Percentiles rank a stretch among this genome's conserved stretches.
phyloP scores from a whole-genome alignment of 37 sponge, comb jelly and placozoan genomes.

The Tethya wilhelma region DNA sequence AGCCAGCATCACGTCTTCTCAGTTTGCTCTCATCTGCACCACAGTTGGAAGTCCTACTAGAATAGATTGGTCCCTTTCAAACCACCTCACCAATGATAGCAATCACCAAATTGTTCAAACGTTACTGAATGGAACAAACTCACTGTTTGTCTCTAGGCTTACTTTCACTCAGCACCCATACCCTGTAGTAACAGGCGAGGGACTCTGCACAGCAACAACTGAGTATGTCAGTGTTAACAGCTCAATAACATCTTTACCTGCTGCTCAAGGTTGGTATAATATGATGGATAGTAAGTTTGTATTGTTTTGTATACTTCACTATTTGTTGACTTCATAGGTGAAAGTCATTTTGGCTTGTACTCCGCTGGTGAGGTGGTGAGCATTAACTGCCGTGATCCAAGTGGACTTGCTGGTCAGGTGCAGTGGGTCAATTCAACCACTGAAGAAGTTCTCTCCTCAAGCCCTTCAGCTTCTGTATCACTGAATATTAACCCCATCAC shows the following conservation, averaged over 20 bases:
- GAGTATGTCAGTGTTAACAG: conserved; percentile 13
- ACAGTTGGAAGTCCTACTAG: neutral
- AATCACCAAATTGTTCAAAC: conserved; percentile 7
- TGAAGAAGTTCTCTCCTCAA: neutral
- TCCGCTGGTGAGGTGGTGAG: neutral
- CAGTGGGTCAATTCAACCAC: conserved; percentile 7
- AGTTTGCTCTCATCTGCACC: conserved; percentile 9
- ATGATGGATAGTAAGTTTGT: neutral
- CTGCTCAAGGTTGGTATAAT: neutral
- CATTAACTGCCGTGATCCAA: conserved; percentile 4
- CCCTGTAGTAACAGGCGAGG: neutral
- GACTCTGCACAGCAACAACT: conserved; percentile 4
- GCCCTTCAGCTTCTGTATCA: neutral
- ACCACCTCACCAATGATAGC: neutral
- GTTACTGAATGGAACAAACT: neutral
- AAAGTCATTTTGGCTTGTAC: conserved; percentile 10
- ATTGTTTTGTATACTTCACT: neutral
- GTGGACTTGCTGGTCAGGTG: conserved; percentile 5
- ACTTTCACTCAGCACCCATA: neutral
- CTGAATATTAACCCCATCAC: neutral
- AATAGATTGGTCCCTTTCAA: neutral
- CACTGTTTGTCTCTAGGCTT: neutral
- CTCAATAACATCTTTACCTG: conserved; percentile 4
- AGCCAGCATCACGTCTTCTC: conserved; percentile 1
- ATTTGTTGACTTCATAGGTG: neutral